These are phyloP conservation scores for Lerema accius DNA, from an alignment of 1,140 invertebrate species.

Conservation along the genomic window DNA sequence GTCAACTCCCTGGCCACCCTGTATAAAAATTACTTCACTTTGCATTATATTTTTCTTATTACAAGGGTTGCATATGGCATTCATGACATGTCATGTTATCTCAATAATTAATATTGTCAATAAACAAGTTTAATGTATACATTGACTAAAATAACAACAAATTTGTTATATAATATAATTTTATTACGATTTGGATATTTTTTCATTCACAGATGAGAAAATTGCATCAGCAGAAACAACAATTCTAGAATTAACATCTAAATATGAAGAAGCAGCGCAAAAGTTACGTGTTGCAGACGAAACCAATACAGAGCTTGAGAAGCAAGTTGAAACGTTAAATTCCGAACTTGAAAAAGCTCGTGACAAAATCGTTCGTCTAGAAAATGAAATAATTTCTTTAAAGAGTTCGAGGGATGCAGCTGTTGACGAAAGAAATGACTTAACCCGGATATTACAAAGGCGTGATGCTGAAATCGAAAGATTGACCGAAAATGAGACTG, in stretches of 20 bases:
- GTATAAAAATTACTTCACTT: too few relatives aligned
- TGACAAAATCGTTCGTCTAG: slow-evolving; percentile 76
- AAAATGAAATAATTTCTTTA: slow-evolving; percentile 71
- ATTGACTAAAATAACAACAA: too few relatives aligned
- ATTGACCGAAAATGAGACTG: slow-evolving; percentile 85
- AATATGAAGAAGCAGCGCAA: slow-evolving; percentile 85
- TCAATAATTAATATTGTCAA: too few relatives aligned
- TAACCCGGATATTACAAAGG: slow-evolving; percentile 87
- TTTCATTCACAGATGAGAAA: slow-evolving; percentile 83
- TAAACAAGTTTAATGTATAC: too few relatives aligned
- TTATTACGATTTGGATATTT: not conserved
- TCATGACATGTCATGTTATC: too few relatives aligned
- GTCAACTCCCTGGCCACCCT: too few relatives aligned
- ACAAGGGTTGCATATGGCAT: too few relatives aligned
- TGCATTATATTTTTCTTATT: too few relatives aligned
- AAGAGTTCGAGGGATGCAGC: slow-evolving; percentile 83
- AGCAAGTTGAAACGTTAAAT: slow-evolving; percentile 84
- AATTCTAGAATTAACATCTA: slow-evolving; percentile 82
- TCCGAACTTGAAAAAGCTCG: slow-evolving; percentile 85
- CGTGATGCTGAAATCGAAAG: slow-evolving; percentile 88
- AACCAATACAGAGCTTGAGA: slow-evolving; percentile 85
- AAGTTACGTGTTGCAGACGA: slow-evolving; percentile 85
- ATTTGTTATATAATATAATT: too few relatives aligned
- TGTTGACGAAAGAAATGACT: slow-evolving; percentile 88
- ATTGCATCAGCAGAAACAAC: slow-evolving; percentile 84